Base-by-base conservation (phyloP, 2,888 invertebrate genomes). In the Unio delphinus region DNA sequence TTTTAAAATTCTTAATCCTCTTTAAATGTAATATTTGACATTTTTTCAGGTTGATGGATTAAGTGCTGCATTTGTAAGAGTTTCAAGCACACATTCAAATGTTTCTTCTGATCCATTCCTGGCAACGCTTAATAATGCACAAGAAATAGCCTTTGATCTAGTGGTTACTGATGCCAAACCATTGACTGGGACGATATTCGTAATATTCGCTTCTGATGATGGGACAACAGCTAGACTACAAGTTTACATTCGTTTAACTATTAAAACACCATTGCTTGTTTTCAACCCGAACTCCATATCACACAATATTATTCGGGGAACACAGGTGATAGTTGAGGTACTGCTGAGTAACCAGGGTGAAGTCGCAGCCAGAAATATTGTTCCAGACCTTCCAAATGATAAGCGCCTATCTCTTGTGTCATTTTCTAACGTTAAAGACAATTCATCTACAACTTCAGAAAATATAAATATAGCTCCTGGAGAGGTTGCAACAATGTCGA, bases 341-440 rank as follows among this genome's bases (percentile, higher is more conserved):
- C n/a, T n/a, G n/a, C n/a, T 82, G 5, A 73, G 70, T 28, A 82
- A 82, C 62, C 64, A 64, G 34, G 82, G 82, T 55, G 68, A 76
- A n/a, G 70, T 77, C 1, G 55, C 71, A 15, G 81, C 82, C 4
- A 73, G 62, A 23, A 69, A 73, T 73, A 68, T 81, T 3, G 63
- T 28, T 61, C 61, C 72, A 34, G 55, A 64, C 18, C 59, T 82
- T 30, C 80, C 82, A 26, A 73, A 57, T 28, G 78, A 76, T 26
- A 30, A 67, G 5, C 62, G 76, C 28, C n/a, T 82, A 1, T 73
- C 75, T 11, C n/a, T 82, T 5, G 69, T 75, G 15, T 73, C 78
- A 45, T 78, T 81, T 68, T 73, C 75, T 1, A 73, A 45, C 11
- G 11, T 23, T 57, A 26, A 30, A 1, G 59, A 68, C 63, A 23